These are phyloP conservation scores for Caenorhabditis afra DNA, from an alignment of 2,888 invertebrate species.

Conservation along the genomic window DNA sequence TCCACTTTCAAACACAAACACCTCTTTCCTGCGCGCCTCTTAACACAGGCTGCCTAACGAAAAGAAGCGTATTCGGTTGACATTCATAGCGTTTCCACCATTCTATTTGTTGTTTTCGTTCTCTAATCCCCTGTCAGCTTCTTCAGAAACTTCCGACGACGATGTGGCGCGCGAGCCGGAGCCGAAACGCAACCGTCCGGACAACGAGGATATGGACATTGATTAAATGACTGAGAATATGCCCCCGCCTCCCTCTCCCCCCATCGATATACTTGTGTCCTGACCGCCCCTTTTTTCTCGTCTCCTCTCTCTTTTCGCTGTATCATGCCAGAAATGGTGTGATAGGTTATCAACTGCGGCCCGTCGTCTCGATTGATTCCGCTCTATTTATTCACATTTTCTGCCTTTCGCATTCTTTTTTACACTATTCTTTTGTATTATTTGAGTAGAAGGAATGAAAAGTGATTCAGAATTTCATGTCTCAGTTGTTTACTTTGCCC, in stretches of 20 bases:
- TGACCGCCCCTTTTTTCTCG: conserved; percentile 9
- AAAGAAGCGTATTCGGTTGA: too few species aligned
- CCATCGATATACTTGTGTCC: conserved; percentile 17
- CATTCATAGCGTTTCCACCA: conserved; percentile 5
- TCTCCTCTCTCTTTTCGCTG: conserved; percentile 9
- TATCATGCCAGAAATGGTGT: conserved; percentile 62
- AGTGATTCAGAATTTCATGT: not conserved
- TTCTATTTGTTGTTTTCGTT: not conserved
- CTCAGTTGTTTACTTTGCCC: not conserved
- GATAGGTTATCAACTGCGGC: conserved; percentile 25
- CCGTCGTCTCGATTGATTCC: conserved; percentile 1
- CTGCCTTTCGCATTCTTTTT: not conserved
- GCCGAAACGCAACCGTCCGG: conserved; percentile 70
- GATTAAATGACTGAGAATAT: conserved; percentile 64
- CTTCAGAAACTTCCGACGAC: conserved; percentile 47
- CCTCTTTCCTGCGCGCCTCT: not conserved
- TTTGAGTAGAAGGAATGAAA: not conserved
- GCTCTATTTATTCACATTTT: conserved; percentile 1
- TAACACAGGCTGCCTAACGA: not conserved
- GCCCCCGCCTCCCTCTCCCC: not conserved
- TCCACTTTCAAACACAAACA: conserved; percentile 14
- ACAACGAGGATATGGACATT: conserved; percentile 74
- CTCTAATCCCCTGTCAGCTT: conserved; percentile 2
- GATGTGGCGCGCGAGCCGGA: conserved; percentile 66
- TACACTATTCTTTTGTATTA: conserved; percentile 4